Percentiles rank a stretch among this genome's conserved stretches.
These are phyloP conservation scores for Drosophila paucipuncta DNA, from an alignment of 2,888 invertebrate species.

Conservation along the genomic window DNA sequence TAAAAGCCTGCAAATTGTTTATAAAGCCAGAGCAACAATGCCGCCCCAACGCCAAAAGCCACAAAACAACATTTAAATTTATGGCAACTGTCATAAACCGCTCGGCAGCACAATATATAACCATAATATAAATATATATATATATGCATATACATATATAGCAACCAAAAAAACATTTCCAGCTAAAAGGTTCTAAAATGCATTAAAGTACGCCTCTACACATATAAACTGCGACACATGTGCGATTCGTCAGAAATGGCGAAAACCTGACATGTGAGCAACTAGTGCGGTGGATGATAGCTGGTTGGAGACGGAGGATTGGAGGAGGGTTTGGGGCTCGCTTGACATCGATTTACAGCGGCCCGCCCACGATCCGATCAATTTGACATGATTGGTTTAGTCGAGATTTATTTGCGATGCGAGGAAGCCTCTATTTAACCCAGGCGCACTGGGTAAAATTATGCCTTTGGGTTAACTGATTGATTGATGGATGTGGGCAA, in stretches of 20 bases:
- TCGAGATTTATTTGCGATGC: conserved; percentile 56
- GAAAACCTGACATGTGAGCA: conserved; percentile 4
- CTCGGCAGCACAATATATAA: conserved; percentile 19
- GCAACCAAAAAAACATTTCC: conserved; percentile 6
- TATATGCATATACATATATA: conserved; percentile 6
- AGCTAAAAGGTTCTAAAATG: conserved; percentile 46
- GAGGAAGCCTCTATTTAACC: neutral
- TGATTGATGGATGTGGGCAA: conserved; percentile 14
- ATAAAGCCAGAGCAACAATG: conserved; percentile 47
- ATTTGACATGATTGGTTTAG: conserved; percentile 74
- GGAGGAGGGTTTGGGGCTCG: neutral
- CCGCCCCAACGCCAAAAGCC: neutral
- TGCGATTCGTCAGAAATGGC: conserved; percentile 5
- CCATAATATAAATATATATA: conserved; percentile 11
- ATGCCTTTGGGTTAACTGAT: conserved; percentile 1
- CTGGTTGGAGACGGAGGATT: too few species aligned
- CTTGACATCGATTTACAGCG: conserved; percentile 51
- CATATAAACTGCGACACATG: conserved; percentile 16
- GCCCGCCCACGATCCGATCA: conserved; percentile 48
- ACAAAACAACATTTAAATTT: conserved; percentile 60
- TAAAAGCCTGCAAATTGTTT: conserved; percentile 75
- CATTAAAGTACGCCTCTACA: conserved; percentile 33
- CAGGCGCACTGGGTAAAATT: neutral
- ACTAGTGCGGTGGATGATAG: neutral
- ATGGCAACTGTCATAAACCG: conserved; percentile 70